Conservation (phyloP, 1,140 invertebrate species). For the Campoletis sonorensis region DNA sequence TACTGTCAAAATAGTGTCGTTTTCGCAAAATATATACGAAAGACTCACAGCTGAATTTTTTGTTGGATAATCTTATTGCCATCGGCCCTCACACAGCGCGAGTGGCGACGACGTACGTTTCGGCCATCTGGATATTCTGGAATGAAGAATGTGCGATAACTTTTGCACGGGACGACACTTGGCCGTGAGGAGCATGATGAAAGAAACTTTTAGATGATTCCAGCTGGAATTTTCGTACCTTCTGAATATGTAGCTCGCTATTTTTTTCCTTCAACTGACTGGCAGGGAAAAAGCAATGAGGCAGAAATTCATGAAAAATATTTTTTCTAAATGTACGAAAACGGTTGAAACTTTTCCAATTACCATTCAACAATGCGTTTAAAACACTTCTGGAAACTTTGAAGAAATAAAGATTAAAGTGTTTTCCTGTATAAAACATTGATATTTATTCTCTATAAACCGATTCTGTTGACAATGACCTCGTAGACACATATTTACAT, state of each 20-base stretch:
- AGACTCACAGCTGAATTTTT: too few species aligned
- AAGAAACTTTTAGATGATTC: neutral
- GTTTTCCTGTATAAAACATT: neutral
- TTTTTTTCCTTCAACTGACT: too few species aligned
- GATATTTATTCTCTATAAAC: conserved; percentile 1
- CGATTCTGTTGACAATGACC: conserved; percentile 7
- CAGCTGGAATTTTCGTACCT: neutral
- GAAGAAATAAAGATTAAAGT: neutral
- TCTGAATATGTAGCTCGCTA: neutral
- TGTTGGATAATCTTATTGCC: conserved; percentile 8
- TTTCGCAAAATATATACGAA: too few species aligned
- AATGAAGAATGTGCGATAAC: conserved; percentile 30
- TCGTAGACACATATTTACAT: neutral
- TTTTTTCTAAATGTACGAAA: neutral
- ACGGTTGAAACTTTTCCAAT: neutral
- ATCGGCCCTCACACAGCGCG: neutral
- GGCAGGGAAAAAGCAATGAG: too few species aligned
- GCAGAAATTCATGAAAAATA: too few species aligned
- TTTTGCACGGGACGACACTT: conserved; percentile 10
- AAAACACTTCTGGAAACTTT: neutral
- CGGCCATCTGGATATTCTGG: neutral
- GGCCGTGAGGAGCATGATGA: neutral
- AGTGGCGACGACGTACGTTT: conserved; percentile 1
- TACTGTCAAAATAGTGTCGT: neutral
- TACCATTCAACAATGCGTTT: too few species aligned